These are phyloP conservation scores for Oppia nitens DNA, from an alignment of 1,140 invertebrate genomes.

Conservation along the genomic window DNA sequence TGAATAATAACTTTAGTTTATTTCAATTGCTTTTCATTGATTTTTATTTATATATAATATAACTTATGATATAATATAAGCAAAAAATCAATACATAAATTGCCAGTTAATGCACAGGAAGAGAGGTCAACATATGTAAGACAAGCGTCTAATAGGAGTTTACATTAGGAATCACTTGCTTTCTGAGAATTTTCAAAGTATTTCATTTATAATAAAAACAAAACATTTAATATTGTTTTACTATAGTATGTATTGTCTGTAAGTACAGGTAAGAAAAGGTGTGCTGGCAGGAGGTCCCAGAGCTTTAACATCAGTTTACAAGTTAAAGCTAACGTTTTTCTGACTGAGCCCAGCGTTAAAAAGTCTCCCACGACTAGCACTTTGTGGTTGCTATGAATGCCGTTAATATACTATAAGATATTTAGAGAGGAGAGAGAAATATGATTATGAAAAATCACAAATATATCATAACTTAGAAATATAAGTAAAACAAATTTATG, in stretches of 20 bases:
- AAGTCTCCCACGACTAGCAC: not conserved
- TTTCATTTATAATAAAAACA: no score
- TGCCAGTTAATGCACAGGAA: not conserved
- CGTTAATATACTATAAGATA: no score
- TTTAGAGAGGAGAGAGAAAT: no score
- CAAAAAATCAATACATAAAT: not conserved
- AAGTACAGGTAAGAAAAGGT: not conserved
- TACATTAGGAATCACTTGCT: not conserved
- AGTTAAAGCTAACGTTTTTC: not conserved
- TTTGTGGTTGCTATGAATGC: not conserved
- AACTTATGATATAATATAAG: no score
- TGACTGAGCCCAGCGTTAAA: not conserved
- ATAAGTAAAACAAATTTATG: not conserved
- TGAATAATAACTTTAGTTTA: not conserved
- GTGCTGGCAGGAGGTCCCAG: not conserved
- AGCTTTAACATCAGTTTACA: not conserved
- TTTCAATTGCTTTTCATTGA: not conserved
- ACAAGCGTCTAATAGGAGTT: not conserved
- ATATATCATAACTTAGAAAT: not conserved
- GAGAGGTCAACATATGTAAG: not conserved
- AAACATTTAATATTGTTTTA: not conserved
- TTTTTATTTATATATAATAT: not conserved
- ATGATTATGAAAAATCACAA: not conserved
- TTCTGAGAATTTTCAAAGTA: not conserved
- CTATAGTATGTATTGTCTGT: not conserved